Conservation (phyloP, 2,797 vertebrate genomes). For the Gobio occitaniae region DNA sequence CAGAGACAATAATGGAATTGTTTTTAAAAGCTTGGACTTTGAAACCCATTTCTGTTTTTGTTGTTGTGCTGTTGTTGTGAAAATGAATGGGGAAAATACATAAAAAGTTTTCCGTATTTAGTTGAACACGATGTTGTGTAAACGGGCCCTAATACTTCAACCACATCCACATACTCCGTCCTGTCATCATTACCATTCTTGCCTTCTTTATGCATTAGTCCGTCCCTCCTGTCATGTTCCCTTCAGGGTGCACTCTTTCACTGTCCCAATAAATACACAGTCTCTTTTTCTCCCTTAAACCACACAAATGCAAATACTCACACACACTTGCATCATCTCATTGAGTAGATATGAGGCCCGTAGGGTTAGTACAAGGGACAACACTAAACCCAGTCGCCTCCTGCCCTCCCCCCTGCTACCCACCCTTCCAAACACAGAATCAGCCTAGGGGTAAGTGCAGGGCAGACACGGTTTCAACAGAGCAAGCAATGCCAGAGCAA, state of each 20-base stretch:
- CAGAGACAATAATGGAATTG: neutral
- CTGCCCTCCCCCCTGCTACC: slow-evolving; percentile 43
- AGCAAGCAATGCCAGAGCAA: slow-evolving; percentile 25
- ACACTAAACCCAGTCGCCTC: slow-evolving; percentile 60
- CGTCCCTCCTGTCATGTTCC: slow-evolving; percentile 35
- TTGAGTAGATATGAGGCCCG: slow-evolving; percentile 41
- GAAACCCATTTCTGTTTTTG: too few relatives aligned
- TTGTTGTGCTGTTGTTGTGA: neutral
- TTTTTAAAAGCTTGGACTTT: neutral
- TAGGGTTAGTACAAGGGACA: slow-evolving; percentile 50
- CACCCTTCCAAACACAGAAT: slow-evolving; percentile 27
- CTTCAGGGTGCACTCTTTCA: slow-evolving; percentile 69
- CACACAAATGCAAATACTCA: slow-evolving; percentile 56
- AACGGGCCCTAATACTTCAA: neutral
- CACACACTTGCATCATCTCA: slow-evolving; percentile 51
- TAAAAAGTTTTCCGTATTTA: neutral
- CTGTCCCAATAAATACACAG: slow-evolving; percentile 53
- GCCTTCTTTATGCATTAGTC: neutral
- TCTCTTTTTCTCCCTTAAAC: slow-evolving; percentile 7
- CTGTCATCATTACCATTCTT: neutral
- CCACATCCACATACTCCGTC: neutral
- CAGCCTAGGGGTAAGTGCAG: slow-evolving; percentile 35
- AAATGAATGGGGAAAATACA: neutral
- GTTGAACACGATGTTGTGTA: neutral
- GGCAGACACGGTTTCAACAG: slow-evolving; percentile 34